phyloP scores from a whole-genome alignment of 1,140 invertebrate genomes.

The Caligus rogercresseyi region DNA sequence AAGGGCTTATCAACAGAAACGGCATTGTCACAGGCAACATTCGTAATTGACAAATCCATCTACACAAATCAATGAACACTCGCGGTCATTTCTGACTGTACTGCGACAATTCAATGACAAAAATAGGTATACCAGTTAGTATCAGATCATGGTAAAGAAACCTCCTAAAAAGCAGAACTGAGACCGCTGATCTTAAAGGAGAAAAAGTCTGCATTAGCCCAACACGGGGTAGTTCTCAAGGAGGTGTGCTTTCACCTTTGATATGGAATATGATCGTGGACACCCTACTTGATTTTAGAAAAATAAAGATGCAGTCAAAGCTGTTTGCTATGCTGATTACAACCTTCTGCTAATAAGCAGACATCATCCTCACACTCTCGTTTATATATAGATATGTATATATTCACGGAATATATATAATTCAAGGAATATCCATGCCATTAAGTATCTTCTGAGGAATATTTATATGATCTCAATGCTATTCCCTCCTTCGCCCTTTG shows the following conservation, averaged over 20 bases:
- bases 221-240: background rate
- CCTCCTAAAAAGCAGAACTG: background rate
- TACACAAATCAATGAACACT: background rate
- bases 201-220: background rate
- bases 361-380: background rate
- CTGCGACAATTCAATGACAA: background rate
- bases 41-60: background rate
- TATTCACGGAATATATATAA: too few species aligned
- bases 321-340: background rate
- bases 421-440: too few species aligned
- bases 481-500: too few species aligned
- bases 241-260: background rate
- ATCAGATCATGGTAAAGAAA: background rate
- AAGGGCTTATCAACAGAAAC: background rate
- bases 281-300: background rate
- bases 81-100: background rate
- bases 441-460: too few species aligned
- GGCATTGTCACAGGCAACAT: background rate
- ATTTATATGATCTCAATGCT: too few species aligned
- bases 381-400: too few species aligned
- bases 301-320: background rate
- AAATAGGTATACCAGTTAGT: background rate
- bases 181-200: background rate
- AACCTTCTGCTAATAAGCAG: background rate
- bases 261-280: background rate